Base-by-base conservation (phyloP, 2,888 invertebrate genomes). In the Sinopyrophorus schimmeli region DNA sequence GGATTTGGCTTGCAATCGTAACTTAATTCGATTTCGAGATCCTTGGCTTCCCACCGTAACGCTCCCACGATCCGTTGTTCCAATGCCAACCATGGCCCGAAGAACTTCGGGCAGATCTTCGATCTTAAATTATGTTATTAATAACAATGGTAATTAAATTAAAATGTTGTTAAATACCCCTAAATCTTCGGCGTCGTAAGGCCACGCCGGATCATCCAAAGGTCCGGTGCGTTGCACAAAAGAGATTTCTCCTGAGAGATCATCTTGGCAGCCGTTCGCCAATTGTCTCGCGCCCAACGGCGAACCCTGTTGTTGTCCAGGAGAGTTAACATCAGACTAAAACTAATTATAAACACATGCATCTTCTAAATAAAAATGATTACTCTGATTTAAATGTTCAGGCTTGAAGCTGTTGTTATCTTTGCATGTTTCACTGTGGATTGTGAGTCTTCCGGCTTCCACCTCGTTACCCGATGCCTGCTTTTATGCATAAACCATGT, bases 71-170 rank as follows among this genome's bases (percentile, higher is more conserved):
- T 65, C 68, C n/a, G n/a, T n/a, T 12, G 61, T 51, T 31, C 74
- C 73, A 1, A 86, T 80, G 31, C 84, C 86, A 5, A 89, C 89
- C 84, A 89, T 89, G 1, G 89, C 88, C n/a, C 89, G 80, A 26
- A 90, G 74, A 64, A 89, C 87, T 28, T 87, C 80, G 0, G 89
- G 90, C 16, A 90, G 74, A 64, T 89, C 86, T 0, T 86, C 85
- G 12, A 87, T 86, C 63, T 80, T 28, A 39, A 58, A 56, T n/a
- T n/a, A n/a, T n/a, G n/a, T n/a, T n/a, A 38, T 3, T 9, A 32
- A 5, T 20, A 18, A 9, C 9, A 52, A 34, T 21, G 21, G 7
- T 9, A 3, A 21, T 21, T 21, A 21, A 9, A n/a, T 21, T 31
- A 7, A 16, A 28, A 27, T 35, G n/a, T 10, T 26, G 10, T 21